Evolutionary conservation across 1,140 invertebrate genomes (phyloP).

Genomic region (Rhopalosiphum maidis): DNA sequence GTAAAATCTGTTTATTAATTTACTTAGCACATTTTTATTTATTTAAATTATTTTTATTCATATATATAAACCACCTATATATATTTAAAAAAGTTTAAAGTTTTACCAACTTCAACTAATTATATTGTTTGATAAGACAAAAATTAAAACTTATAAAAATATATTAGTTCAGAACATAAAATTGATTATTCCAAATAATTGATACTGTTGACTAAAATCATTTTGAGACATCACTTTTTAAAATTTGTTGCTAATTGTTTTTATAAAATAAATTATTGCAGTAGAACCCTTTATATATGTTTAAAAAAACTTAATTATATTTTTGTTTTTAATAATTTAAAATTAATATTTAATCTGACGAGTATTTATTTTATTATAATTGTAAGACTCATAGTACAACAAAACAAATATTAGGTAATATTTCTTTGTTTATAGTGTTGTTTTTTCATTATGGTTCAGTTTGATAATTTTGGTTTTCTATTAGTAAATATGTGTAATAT

Average conservation of each 20-base stretch:
- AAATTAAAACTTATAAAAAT: not conserved
- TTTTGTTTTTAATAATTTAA: not conserved
- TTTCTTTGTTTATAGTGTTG: constrained; percentile 8
- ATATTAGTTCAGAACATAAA: not conserved
- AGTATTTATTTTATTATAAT: constrained; percentile 1
- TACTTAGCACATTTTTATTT: not conserved
- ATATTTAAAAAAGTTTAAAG: not conserved
- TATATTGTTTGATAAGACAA: not conserved
- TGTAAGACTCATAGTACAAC: constrained; percentile 34
- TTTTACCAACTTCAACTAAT: not conserved
- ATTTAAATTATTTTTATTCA: not conserved
- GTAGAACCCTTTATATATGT: not conserved
- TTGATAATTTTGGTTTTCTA: not conserved
- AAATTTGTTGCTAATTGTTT: not conserved
- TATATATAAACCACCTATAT: too few relatives aligned
- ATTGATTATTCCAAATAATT: not conserved
- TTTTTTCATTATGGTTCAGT: not conserved
- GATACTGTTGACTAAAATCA: not conserved
- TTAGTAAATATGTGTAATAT: not conserved
- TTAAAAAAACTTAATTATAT: not conserved
- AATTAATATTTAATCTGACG: not conserved
- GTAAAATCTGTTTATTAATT: not conserved
- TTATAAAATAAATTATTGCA: not conserved
- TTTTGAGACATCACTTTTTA: not conserved
- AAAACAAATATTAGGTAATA: not conserved